Base-by-base conservation (phyloP, 2,113 vertebrate species). In the Malurus cyaneus region DNA sequence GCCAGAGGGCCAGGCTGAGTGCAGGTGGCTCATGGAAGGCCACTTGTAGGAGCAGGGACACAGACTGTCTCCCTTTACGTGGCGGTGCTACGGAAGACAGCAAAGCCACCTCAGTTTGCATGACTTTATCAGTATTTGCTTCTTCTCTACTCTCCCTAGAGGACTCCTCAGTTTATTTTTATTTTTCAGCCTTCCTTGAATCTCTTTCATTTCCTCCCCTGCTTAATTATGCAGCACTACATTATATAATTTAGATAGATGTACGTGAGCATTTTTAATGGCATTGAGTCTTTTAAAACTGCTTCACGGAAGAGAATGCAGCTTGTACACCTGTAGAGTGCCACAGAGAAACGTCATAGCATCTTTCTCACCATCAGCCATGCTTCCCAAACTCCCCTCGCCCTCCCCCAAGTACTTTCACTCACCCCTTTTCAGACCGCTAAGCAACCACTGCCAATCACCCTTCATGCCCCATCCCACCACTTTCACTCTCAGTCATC, bases 161-260 rank as follows among this genome's bases (percentile, higher is more conserved):
- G 92, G 39, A 79, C 39, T 56, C n/a, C 61, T 79, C 2, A 3
- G 72, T 92, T 92, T 96, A 95, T 93, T 91, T 95, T 93, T 86
- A 52, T 64, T 96, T 91, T 79, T 85, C 93, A 92, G 1, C 31
- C 86, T 91, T 89, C 86, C 81, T 80, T 92, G 66, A 94, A 85
- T 82, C 71, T 91, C 62, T 92, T 94, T 94, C 74, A 93, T 91
- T 94, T 96, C 94, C 89, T 89, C 66, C 34, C 21, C 29, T 69
- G 39, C 67, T 89, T 65, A 90, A 94, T 82, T 90, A 93, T 56
- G 62, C 44, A 66, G 54, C 39, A 42, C 13, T 59, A 8, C 19
- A 31, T 88, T 47, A 77, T 46, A 64, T 73, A 71, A 82, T 80
- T 94, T 77, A 87, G 89, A 46, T 9, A 79, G 69, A 57, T 42